phyloP scores from a whole-genome alignment of 2,888 invertebrate genomes.

The Cephalotes varians region DNA sequence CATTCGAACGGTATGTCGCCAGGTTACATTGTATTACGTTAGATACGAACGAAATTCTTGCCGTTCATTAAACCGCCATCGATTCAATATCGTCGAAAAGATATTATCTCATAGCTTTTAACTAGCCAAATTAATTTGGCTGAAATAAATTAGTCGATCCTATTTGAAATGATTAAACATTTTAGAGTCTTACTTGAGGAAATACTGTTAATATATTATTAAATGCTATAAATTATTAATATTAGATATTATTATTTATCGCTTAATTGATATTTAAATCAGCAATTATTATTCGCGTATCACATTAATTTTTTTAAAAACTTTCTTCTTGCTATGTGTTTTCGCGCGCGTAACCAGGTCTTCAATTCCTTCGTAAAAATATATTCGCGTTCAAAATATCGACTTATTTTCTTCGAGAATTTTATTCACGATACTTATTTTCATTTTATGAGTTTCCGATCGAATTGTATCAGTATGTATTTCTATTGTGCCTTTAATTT shows the following conservation, averaged over 20 bases:
- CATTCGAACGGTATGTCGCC: not conserved
- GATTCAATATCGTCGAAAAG: not conserved
- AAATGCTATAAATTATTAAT: not conserved
- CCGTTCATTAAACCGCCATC: not conserved
- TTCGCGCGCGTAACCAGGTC: not conserved
- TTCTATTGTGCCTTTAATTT: slow-evolving; percentile 1
- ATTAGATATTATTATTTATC: not conserved
- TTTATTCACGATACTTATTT: slow-evolving; percentile 2
- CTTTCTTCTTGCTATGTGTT: not conserved
- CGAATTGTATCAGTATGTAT: not conserved
- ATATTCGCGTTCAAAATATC: not conserved
- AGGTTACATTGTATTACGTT: slow-evolving; percentile 37
- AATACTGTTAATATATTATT: not conserved
- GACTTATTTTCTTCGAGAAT: not conserved
- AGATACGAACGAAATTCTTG: not conserved
- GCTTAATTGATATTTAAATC: not conserved
- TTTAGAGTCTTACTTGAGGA: not conserved
- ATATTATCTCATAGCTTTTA: not conserved
- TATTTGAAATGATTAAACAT: not conserved
- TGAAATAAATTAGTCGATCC: not conserved
- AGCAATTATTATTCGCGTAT: too few relatives aligned
- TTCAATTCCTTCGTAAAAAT: not conserved
- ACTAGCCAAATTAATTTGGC: not conserved
- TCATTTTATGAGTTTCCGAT: not conserved
- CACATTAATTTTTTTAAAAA: not conserved